Evolutionary conservation across 1,140 invertebrate species (phyloP).

Genomic region (Trinorchestia longiramus): DNA sequence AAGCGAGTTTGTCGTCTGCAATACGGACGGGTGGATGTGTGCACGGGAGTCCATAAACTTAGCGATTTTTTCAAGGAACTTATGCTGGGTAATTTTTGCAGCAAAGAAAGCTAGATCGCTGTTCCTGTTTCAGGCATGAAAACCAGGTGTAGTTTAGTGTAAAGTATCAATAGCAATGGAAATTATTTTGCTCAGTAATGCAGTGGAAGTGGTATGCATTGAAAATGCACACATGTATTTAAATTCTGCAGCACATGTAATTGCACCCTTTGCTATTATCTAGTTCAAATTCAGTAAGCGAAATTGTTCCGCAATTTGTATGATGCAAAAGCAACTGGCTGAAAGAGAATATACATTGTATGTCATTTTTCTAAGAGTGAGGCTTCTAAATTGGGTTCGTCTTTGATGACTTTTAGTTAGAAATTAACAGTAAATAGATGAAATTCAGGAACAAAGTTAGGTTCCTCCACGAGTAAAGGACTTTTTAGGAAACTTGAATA

Average conservation of each 20-base stretch:
- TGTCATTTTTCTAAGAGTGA: neutral
- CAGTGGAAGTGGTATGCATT: neutral
- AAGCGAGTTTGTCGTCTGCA: constrained; percentile 1
- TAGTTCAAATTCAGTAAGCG: neutral
- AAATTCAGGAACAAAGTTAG: neutral
- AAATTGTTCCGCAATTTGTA: neutral
- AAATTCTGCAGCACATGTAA: neutral
- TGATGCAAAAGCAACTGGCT: neutral
- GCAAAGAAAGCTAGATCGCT: neutral
- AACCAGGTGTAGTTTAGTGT: neutral
- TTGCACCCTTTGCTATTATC: neutral
- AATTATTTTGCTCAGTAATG: neutral
- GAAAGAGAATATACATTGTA: neutral
- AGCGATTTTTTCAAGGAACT: neutral
- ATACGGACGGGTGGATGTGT: neutral
- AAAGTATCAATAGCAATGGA: neutral
- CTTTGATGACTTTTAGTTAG: neutral
- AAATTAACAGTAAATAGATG: neutral
- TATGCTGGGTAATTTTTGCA: neutral
- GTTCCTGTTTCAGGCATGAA: neutral
- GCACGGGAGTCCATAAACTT: neutral
- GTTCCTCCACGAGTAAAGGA: neutral
- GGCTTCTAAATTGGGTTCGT: neutral
- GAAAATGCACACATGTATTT: neutral
- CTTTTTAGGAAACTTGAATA: neutral